A percentile compares a stretch with the other conserved stretches of the same genome.
phyloP scores from a whole-genome alignment of 1,140 invertebrate genomes.

The Littorina saxatilis region DNA sequence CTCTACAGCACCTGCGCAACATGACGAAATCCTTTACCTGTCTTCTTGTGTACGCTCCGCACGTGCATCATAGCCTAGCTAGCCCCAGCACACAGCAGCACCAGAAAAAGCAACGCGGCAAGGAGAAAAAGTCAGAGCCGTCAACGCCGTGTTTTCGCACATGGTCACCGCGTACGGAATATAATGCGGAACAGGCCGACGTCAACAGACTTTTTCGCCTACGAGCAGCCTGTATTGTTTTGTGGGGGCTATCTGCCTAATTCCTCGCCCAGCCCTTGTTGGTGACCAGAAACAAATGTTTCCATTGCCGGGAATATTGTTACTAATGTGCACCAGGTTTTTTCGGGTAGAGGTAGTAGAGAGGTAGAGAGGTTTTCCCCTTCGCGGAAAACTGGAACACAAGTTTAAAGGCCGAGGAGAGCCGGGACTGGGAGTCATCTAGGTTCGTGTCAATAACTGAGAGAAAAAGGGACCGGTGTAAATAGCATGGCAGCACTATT shows the following conservation, averaged over 20 bases:
- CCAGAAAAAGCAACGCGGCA: background rate
- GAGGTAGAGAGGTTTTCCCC: too few relatives aligned
- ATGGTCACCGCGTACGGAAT: slow-evolving; percentile 16
- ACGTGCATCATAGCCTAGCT: slow-evolving; percentile 3
- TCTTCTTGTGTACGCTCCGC: background rate
- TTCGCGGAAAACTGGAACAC: background rate
- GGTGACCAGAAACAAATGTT: slow-evolving; percentile 34
- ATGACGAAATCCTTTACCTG: background rate
- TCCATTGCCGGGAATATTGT: slow-evolving; percentile 22
- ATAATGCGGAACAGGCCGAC: slow-evolving; percentile 3
- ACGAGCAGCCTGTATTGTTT: slow-evolving; percentile 1
- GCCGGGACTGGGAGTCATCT: background rate
- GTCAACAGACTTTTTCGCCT: background rate
- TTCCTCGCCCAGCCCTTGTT: background rate
- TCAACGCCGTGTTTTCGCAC: slow-evolving; percentile 14
- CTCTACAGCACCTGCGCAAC: too few relatives aligned
- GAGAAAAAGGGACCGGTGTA: background rate
- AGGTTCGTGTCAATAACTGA: slow-evolving; percentile 14
- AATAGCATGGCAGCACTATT: too few relatives aligned
- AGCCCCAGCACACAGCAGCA: too few relatives aligned
- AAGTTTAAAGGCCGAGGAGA: background rate
- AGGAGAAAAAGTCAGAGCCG: background rate
- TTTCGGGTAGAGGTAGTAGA: background rate
- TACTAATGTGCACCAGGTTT: slow-evolving; percentile 20
- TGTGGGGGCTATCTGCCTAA: background rate